Evolutionary conservation across 2,888 invertebrate species (phyloP).

Genomic region (Leptopilina myrica): DNA sequence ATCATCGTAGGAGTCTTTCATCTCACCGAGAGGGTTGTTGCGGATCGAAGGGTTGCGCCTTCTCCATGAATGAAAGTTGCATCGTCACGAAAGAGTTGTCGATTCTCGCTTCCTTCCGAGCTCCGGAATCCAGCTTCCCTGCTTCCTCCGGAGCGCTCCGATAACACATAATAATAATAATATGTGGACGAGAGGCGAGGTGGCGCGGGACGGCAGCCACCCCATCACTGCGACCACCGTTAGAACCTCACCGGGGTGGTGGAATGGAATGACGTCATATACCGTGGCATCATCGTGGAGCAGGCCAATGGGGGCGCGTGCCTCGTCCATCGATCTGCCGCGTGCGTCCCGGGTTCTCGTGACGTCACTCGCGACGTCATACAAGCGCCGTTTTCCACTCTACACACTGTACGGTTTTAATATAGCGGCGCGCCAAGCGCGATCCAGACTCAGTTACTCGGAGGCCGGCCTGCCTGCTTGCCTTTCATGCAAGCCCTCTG

Average conservation of each 20-base stretch:
- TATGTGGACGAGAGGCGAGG: not conserved
- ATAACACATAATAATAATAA: not conserved
- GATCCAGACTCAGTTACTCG: slow-evolving; percentile 75
- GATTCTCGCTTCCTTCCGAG: not conserved
- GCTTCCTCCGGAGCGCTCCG: not conserved
- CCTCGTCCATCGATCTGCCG: slow-evolving; percentile 68
- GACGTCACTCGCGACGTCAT: slow-evolving; percentile 71
- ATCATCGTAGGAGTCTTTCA: not conserved
- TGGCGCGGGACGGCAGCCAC: not conserved
- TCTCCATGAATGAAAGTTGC: slow-evolving; percentile 23
- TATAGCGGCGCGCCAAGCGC: slow-evolving; percentile 73
- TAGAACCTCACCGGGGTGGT: slow-evolving; percentile 43
- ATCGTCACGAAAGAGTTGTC: slow-evolving; percentile 15
- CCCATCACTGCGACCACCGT: slow-evolving; percentile 19
- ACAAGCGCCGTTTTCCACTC: slow-evolving; percentile 72
- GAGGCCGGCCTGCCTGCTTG: slow-evolving; percentile 74
- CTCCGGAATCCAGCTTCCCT: not conserved
- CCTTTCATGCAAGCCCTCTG: slow-evolving; percentile 68
- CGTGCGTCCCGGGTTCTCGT: slow-evolving; percentile 63
- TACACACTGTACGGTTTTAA: slow-evolving; percentile 76
- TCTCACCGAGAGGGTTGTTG: not conserved
- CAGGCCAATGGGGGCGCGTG: slow-evolving; percentile 65
- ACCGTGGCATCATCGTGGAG: slow-evolving; percentile 56
- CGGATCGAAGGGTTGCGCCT: not conserved
- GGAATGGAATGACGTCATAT: slow-evolving; percentile 55